These are phyloP conservation scores for Tauraco hartlaubi DNA, from an alignment of 2,797 vertebrate genomes.

Conservation along the genomic window DNA sequence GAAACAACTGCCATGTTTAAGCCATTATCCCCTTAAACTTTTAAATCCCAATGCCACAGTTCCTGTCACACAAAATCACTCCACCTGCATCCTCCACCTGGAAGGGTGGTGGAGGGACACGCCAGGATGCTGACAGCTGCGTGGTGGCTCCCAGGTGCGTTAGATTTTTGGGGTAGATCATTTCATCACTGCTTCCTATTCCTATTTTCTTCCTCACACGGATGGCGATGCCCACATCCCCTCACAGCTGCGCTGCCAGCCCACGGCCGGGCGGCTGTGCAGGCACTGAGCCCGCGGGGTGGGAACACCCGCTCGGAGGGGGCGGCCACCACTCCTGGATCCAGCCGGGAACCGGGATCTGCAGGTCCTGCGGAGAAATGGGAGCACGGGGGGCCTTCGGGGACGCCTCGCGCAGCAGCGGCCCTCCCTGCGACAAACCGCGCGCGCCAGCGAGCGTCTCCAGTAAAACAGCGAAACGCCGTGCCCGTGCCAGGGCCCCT, in stretches of 20 bases:
- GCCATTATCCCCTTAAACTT: neutral
- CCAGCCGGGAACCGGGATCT: neutral
- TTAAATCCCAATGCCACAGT: neutral
- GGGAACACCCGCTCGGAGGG: neutral
- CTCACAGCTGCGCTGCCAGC: neutral
- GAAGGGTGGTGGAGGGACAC: fast-evolving
- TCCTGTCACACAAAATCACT: neutral
- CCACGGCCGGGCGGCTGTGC: neutral
- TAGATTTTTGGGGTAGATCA: no score
- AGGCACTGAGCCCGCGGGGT: fast-evolving
- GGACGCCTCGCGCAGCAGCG: no score
- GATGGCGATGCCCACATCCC: neutral
- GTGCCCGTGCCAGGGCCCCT: no score
- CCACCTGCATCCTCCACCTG: fast-evolving
- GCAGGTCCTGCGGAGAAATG: neutral
- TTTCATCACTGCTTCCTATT: neutral
- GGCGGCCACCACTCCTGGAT: neutral
- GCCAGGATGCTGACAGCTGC: neutral
- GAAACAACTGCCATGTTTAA: neutral
- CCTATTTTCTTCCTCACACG: fast-evolving
- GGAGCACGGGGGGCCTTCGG: neutral
- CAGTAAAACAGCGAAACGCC: no score
- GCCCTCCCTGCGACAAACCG: no score
- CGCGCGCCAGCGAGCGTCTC: no score
- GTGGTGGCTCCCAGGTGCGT: fast-evolving